Conservation (phyloP, 1,140 invertebrate species). For the Dendrolimus kikuchii region DNA sequence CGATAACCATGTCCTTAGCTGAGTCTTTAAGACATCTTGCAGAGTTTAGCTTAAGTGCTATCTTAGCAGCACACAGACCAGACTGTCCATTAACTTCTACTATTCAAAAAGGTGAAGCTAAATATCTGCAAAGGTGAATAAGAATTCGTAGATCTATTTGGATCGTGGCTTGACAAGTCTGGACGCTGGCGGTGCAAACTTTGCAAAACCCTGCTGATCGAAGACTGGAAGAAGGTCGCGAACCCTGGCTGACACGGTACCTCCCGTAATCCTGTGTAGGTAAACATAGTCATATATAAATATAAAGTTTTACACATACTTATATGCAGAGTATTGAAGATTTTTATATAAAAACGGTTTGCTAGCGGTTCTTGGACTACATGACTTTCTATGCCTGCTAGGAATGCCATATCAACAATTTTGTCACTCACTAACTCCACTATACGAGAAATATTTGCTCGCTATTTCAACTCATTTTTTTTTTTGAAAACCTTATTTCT, state of each 20-base stretch:
- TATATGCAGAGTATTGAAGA: no score
- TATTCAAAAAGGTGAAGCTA: no score
- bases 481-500: no score
- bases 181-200: constrained; percentile 84
- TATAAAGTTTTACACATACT: no score
- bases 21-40: not conserved
- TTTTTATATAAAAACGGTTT: no score
- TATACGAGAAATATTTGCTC: no score
- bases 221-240: constrained; percentile 86
- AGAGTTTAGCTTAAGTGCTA: not conserved
- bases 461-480: no score
- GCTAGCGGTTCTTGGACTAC: no score
- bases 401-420: no score
- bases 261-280: constrained; percentile 70
- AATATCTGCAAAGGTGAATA: not conserved
- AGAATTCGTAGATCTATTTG: constrained; percentile 28
- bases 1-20: constrained; percentile 8
- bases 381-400: no score
- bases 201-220: constrained; percentile 84
- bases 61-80: not conserved
- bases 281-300: constrained; percentile 1
- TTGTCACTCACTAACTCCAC: no score
- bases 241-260: constrained; percentile 77
- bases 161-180: constrained; percentile 81
- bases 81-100: not conserved